These are phyloP conservation scores for Petrosia ficiformis DNA, from an alignment of 37 sponge, comb jelly and placozoan genomes.

Conservation along the genomic window DNA sequence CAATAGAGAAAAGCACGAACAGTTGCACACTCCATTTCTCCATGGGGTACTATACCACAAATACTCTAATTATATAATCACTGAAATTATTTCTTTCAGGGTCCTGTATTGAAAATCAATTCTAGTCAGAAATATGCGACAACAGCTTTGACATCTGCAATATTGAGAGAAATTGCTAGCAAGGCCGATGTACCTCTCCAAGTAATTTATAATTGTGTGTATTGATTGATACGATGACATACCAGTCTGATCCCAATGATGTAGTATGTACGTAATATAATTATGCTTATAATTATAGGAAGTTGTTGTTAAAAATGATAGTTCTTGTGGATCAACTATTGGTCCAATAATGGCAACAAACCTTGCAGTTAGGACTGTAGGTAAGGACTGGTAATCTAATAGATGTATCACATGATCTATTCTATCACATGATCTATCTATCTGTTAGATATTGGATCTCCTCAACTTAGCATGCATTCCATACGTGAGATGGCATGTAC, in stretches of 20 bases:
- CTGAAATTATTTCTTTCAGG: constrained; percentile 23
- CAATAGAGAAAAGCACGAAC: constrained; percentile 86
- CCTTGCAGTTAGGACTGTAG: constrained; percentile 87
- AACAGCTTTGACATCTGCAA: constrained; percentile 82
- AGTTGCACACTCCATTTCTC: constrained; percentile 70
- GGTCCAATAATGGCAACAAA: constrained; percentile 92
- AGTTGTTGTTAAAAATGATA: constrained; percentile 90
- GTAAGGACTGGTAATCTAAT: not conserved
- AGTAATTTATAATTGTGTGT: constrained; percentile 22
- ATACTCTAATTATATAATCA: not conserved
- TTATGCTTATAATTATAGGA: constrained; percentile 28
- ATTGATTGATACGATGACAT: too few relatives aligned
- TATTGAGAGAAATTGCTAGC: constrained; percentile 64
- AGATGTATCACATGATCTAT: too few relatives aligned
- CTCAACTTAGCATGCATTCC: constrained; percentile 95
- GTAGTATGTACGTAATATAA: not conserved
- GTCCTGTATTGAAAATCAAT: constrained; percentile 87
- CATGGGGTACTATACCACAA: constrained; percentile 45
- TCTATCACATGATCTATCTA: too few relatives aligned
- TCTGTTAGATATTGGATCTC: constrained; percentile 76
- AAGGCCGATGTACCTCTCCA: constrained; percentile 74
- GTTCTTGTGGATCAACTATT: constrained; percentile 92
- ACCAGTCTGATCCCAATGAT: too few relatives aligned
- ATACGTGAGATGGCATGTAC: constrained; percentile 94
- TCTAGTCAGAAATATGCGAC: constrained; percentile 93